Conservation (phyloP, 1,140 invertebrate genomes). For the Drosophila gunungcola region DNA sequence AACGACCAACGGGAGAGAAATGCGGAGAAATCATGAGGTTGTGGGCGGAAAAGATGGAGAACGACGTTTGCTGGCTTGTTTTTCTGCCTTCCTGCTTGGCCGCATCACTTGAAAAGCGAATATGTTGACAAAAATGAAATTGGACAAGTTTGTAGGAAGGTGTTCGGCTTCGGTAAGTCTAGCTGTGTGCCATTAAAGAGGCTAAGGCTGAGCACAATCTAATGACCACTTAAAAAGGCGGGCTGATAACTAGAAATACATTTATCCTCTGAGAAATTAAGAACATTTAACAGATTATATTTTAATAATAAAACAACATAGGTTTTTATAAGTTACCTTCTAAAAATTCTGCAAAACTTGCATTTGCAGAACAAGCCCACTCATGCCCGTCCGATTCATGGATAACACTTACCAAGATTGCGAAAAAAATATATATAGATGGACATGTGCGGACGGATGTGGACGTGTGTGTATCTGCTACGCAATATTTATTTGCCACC, state of each 20-base stretch:
- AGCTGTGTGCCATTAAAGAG: neutral
- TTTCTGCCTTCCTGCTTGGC: conserved; percentile 29
- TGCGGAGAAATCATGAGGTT: conserved; percentile 5
- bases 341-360: neutral
- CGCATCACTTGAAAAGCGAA: conserved; percentile 64
- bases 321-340: neutral
- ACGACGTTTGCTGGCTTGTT: conserved; percentile 8
- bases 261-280: neutral
- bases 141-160: conserved; percentile 24
- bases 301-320: too few species aligned
- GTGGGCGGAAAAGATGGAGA: conserved; percentile 19
- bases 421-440: conserved; percentile 10
- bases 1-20: conserved; percentile 24
- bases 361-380: neutral
- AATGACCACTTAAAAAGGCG: neutral
- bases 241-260: neutral
- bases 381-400: neutral
- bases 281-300: too few species aligned
- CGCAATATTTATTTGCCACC: conserved; percentile 70
- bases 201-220: neutral
- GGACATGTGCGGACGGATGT: conserved; percentile 24
- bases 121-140: conserved; percentile 65
- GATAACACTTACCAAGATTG: conserved; percentile 15
- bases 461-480: conserved; percentile 24
- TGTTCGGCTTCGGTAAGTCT: neutral